A percentile compares a stretch with the other conserved stretches of the same genome.
These are phyloP conservation scores for Gandaritis pyraliata DNA, from an alignment of 2,888 invertebrate genomes.

Conservation along the genomic window DNA sequence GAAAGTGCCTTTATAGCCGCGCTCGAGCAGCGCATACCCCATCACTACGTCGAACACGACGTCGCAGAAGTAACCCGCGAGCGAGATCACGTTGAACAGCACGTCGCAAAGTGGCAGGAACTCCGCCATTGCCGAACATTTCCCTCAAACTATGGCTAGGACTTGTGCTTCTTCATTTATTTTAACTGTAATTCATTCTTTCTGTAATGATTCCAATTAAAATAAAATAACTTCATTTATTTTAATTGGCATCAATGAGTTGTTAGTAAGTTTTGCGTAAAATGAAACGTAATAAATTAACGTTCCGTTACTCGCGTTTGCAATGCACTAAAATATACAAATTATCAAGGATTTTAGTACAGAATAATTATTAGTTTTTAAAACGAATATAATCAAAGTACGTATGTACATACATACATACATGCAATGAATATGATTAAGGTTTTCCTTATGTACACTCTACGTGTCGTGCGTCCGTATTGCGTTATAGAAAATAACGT, in stretches of 20 bases:
- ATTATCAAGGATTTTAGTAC: no score
- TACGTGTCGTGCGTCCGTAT: no score
- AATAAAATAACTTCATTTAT: no score
- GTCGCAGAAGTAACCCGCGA: conserved; percentile 96
- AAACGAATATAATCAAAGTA: no score
- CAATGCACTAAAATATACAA: no score
- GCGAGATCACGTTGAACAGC: conserved; percentile 94
- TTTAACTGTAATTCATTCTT: conserved; percentile 47
- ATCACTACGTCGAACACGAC: conserved; percentile 94
- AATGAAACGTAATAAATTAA: conserved; percentile 37
- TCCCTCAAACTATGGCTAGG: conserved; percentile 51
- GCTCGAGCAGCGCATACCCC: conserved; percentile 91
- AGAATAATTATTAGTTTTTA: no score
- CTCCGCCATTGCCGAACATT: conserved; percentile 87
- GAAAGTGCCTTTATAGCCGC: conserved; percentile 86
- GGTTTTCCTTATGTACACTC: no score
- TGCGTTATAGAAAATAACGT: neutral
- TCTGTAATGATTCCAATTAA: no score
- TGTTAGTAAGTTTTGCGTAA: conserved; percentile 11
- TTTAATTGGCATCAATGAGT: conserved; percentile 9
- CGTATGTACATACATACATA: no score
- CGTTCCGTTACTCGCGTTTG: conserved; percentile 15
- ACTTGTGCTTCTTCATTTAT: conserved; percentile 44
- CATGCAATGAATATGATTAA: no score
- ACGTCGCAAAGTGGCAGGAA: conserved; percentile 96